These are phyloP conservation scores for Stictocephala bisonia DNA, from an alignment of 2,888 invertebrate species.

Conservation along the genomic window DNA sequence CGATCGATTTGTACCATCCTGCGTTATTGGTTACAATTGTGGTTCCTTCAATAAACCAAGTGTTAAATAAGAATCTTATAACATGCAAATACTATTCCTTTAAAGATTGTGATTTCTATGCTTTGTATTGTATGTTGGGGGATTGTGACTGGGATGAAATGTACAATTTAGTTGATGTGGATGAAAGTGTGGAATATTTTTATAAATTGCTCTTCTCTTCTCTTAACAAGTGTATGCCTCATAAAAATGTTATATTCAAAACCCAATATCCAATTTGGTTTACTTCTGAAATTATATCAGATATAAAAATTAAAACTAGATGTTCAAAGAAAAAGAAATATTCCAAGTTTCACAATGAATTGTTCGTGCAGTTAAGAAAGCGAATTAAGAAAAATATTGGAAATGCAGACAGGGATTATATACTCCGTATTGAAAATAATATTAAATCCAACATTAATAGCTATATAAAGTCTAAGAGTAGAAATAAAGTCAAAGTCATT, in stretches of 20 bases:
- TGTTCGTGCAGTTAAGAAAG: no score
- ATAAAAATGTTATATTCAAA: neutral
- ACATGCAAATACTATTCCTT: neutral
- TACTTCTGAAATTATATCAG: no score
- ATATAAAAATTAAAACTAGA: no score
- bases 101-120: neutral
- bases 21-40: neutral
- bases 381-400: no score
- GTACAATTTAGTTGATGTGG: neutral
- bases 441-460: no score
- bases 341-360: no score
- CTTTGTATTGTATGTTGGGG: neutral
- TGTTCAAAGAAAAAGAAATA: no score
- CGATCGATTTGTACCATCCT: neutral
- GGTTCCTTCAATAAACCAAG: neutral
- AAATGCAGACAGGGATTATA: no score
- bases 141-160: neutral
- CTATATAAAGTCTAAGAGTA: no score
- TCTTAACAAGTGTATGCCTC: neutral
- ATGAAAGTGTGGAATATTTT: neutral
- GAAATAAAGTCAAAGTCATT: no score
- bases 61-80: neutral
- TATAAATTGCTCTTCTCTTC: neutral
- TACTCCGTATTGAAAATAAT: no score
- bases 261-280: constrained; percentile 8